Evolutionary conservation across 2,113 vertebrate species (phyloP).

Genomic region (Calyptomena viridis): DNA sequence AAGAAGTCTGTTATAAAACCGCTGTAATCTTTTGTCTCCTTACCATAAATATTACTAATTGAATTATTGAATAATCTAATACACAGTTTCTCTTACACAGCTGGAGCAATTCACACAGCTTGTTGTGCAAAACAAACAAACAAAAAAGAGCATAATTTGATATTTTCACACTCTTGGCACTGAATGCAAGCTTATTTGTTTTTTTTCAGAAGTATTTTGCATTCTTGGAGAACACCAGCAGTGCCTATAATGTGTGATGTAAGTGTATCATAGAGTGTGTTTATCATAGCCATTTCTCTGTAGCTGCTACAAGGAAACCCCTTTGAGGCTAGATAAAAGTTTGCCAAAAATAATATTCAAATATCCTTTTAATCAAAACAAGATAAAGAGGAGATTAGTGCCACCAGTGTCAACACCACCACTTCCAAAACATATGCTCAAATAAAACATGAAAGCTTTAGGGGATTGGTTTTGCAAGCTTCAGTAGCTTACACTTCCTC

Average conservation of each 20-base stretch:
- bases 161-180: constrained; percentile 8
- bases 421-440: constrained; percentile 72
- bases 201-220: constrained; percentile 37
- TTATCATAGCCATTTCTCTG: constrained; percentile 59
- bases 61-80: background rate
- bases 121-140: background rate
- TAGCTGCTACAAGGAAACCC: constrained; percentile 48
- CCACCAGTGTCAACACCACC: constrained; percentile 57
- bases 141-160: background rate
- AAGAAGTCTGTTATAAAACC: background rate
- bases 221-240: constrained; percentile 39
- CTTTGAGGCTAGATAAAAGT: constrained; percentile 65
- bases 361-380: constrained; percentile 68
- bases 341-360: constrained; percentile 69
- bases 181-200: constrained; percentile 12
- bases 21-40: background rate
- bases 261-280: constrained; percentile 35
- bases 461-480: constrained; percentile 63
- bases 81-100: background rate
- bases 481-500: constrained; percentile 57
- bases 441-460: constrained; percentile 68
- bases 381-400: constrained; percentile 61
- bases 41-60: background rate
- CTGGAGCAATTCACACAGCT: constrained; percentile 44
- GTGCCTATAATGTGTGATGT: constrained; percentile 17